A percentile compares a stretch with the other conserved stretches of the same genome.
phyloP scores from a whole-genome alignment of 2,113 vertebrate species.

The Equus quagga region DNA sequence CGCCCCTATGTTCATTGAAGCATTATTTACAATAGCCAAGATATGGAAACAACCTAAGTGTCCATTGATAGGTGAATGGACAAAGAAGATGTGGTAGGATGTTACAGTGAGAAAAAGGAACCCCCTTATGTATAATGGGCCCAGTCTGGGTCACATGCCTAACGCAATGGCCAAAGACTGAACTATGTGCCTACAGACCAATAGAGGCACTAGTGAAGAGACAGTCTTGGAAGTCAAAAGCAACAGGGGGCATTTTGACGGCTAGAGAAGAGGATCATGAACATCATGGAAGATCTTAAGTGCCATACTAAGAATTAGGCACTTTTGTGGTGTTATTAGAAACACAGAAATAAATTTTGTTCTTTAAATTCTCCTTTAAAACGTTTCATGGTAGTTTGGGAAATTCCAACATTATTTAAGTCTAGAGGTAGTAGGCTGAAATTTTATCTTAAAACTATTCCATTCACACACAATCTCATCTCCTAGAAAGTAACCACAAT shows the following conservation, averaged over 20 bases:
- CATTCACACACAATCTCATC: background rate
- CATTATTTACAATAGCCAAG: no score
- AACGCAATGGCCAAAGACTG: background rate
- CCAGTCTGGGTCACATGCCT: background rate
- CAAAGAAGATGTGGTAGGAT: background rate
- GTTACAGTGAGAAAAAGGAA: background rate
- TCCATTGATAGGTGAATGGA: no score
- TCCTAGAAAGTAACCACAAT: background rate
- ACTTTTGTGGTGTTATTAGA: background rate
- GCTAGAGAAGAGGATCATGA: background rate
- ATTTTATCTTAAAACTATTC: constrained; percentile 1
- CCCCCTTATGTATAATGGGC: background rate
- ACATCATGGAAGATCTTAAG: background rate
- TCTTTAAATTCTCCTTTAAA: constrained; percentile 6
- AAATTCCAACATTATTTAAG: constrained; percentile 41
- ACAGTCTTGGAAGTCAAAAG: background rate
- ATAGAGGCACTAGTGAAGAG: background rate
- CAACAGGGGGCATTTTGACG: background rate
- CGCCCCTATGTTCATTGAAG: no score
- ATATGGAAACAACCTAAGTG: no score
- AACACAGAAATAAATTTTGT: background rate
- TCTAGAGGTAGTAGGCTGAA: background rate
- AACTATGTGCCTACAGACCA: background rate
- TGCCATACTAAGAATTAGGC: background rate
- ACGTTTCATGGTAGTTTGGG: background rate